Percentiles rank a stretch among this genome's conserved stretches.
Conservation (phyloP, 2,888 invertebrate genomes). For the Sisyra nigra region DNA sequence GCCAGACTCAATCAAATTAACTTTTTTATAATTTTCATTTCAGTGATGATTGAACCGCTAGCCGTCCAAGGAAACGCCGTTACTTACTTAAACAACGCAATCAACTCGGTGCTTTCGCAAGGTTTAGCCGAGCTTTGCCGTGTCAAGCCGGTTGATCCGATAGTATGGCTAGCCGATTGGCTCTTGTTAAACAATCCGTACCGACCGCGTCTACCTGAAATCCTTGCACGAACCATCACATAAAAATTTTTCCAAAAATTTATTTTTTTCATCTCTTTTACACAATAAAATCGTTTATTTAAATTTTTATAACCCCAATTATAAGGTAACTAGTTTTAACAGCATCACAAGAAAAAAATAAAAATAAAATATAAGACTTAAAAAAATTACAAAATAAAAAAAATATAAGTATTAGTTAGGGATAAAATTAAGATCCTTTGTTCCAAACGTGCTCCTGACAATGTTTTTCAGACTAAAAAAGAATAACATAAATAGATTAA, state of each 20-base stretch:
- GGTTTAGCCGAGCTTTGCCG: slow-evolving; percentile 48
- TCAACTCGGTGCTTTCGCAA: slow-evolving; percentile 46
- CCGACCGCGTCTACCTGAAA: slow-evolving; percentile 35
- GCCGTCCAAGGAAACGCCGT: slow-evolving; percentile 39
- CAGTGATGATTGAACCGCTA: slow-evolving; percentile 64
- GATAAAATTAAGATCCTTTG: too few species aligned
- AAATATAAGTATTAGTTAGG: too few species aligned
- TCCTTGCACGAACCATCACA: slow-evolving; percentile 20
- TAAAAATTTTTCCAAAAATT: slow-evolving; percentile 14
- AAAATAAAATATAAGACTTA: slow-evolving; percentile 6
- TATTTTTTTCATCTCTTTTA: neutral
- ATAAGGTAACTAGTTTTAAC: too few species aligned
- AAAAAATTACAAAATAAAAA: neutral
- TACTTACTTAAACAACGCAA: slow-evolving; percentile 49
- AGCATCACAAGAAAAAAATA: neutral
- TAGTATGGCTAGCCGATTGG: slow-evolving; percentile 65
- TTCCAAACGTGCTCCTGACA: slow-evolving; percentile 15
- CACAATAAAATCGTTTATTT: neutral
- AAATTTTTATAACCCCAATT: neutral
- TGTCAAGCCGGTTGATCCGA: slow-evolving; percentile 57
- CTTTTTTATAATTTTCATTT: slow-evolving; percentile 12
- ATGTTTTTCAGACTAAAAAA: slow-evolving; percentile 15
- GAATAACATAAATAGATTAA: slow-evolving; percentile 1
- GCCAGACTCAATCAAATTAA: neutral
- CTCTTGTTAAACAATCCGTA: slow-evolving; percentile 59